Evolutionary conservation across 2,113 vertebrate species (phyloP), one percentile per base, ranked within the genome.

Genomic region (Sinocyclocheilus anshuiensis): DNA sequence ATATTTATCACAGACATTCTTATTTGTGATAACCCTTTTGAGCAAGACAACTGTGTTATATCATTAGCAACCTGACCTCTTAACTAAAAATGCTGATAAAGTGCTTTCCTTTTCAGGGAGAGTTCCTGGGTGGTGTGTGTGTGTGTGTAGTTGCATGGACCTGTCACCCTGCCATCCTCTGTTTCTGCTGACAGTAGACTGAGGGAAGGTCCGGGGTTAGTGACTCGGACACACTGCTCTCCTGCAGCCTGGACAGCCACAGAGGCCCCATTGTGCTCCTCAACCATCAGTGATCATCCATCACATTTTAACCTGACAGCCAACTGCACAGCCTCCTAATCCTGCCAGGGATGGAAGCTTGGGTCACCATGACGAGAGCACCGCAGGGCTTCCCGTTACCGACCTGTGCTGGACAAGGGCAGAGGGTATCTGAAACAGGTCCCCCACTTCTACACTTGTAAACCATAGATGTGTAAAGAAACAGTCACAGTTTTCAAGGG

Each of bases 221-320:
- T 90, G 96, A 96, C 95, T 87, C 89, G 89, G 93, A 95, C 96
- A 96, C 94, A 94, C 95, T 95, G 93, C 90, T 90, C 91, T 72
- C 87, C 91, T 90, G 45, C 55, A 90, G 89, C 87, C 90, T 79
- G 24, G 84, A 90, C 88, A 90, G 88, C 65, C 93, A 97, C 95
- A 96, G 94, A 91, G 83, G 81, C 24, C 87, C 92, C 96, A 96
- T 97, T 97, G 96, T 97, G 92, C 92, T 93, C 90, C 69, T 89
- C 92, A 87, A 93, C 95, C 97, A 97, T 96, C 95, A 95, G 95
- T 95, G 95, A 45, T 92, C 87, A 96, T 97, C 96, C 96, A 96
- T 97, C 97, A 97, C 92, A 71, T 92, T 80, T 88, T 96, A 97
- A 97, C 95, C 94, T 95, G 97, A 97, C 96, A 97, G 95, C 92